Evolutionary conservation across 2,113 vertebrate species (phyloP).

Genomic region (Vireo altiloquus): DNA sequence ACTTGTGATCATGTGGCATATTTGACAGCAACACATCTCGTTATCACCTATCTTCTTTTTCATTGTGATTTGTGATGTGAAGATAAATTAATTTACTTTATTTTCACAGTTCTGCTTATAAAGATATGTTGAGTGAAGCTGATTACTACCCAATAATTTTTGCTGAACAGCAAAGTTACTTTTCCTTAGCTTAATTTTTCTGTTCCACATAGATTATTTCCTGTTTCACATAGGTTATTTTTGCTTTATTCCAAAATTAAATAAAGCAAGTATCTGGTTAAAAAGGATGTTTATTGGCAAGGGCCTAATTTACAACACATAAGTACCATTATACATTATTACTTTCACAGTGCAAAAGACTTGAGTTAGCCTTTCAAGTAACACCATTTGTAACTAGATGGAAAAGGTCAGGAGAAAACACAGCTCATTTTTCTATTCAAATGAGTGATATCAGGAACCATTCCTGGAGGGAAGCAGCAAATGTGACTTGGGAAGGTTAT

Average conservation of each 20-base stretch:
- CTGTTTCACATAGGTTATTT: conserved; percentile 57
- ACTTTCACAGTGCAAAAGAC: conserved; percentile 65
- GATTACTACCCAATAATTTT: conserved; percentile 46
- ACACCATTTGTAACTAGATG: conserved; percentile 61
- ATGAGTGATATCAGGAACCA: conserved; percentile 30
- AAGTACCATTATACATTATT: conserved; percentile 74
- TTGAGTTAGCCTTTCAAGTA: conserved; percentile 73
- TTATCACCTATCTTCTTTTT: not conserved
- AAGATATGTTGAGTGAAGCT: conserved; percentile 46
- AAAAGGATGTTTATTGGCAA: conserved; percentile 66
- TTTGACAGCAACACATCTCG: not conserved
- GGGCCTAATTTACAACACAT: conserved; percentile 55
- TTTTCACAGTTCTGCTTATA: conserved; percentile 18
- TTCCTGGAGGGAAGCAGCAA: not conserved
- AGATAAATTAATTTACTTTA: not conserved
- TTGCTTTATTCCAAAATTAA: conserved; percentile 67
- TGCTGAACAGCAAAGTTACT: conserved; percentile 50
- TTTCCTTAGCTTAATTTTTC: conserved; percentile 65
- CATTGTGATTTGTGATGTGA: not conserved
- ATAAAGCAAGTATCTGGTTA: conserved; percentile 60
- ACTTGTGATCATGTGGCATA: not conserved
- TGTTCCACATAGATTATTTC: conserved; percentile 42
- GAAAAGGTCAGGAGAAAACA: conserved; percentile 61
- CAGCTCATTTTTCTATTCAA: conserved; percentile 65
- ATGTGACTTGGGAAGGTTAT: not conserved